A percentile compares a stretch with the other conserved stretches of the same genome.
Evolutionary conservation across 2,113 vertebrate species (phyloP).

Genomic region (Tenrec ecaudatus): DNA sequence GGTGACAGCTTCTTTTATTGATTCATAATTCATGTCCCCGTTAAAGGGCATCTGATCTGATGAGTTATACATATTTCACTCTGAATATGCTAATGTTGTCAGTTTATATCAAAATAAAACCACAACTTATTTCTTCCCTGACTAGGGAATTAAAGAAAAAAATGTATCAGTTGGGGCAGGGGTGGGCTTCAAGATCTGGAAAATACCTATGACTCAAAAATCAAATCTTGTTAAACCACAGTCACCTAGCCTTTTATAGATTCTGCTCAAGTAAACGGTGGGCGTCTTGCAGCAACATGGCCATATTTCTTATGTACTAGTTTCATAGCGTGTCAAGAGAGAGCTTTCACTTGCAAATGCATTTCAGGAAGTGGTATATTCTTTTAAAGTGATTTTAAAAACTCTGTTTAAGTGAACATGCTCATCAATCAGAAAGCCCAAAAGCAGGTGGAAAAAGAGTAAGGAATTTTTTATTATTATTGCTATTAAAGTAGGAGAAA

Average conservation of each 20-base stretch:
- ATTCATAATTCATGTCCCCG: slow-evolving; percentile 72
- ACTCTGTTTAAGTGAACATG: slow-evolving; percentile 64
- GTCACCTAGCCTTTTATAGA: slow-evolving; percentile 9
- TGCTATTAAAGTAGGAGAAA: slow-evolving; percentile 79
- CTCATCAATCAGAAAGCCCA: slow-evolving; percentile 67
- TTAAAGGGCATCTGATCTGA: slow-evolving; percentile 59
- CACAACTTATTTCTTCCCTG: slow-evolving; percentile 59
- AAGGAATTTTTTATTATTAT: background rate
- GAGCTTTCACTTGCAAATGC: slow-evolving; percentile 61
- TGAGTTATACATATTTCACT: slow-evolving; percentile 68
- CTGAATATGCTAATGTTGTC: slow-evolving; percentile 69
- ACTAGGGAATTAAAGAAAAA: slow-evolving; percentile 37
- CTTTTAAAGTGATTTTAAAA: slow-evolving; percentile 68
- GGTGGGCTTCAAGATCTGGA: background rate
- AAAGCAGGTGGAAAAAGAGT: slow-evolving; percentile 59
- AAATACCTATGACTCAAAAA: slow-evolving; percentile 52
- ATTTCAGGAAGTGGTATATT: slow-evolving; percentile 61
- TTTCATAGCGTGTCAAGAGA: slow-evolving; percentile 26
- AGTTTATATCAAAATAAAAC: slow-evolving; percentile 72
- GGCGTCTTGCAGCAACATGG: background rate
- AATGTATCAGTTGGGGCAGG: background rate
- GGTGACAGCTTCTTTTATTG: slow-evolving; percentile 66
- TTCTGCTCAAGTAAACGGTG: background rate
- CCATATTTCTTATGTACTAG: background rate
- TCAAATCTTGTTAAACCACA: slow-evolving; percentile 20